Evolutionary conservation across 53 echinoderm and acorn worm species (phyloP).

Genomic region (Glandiceps talaboti): DNA sequence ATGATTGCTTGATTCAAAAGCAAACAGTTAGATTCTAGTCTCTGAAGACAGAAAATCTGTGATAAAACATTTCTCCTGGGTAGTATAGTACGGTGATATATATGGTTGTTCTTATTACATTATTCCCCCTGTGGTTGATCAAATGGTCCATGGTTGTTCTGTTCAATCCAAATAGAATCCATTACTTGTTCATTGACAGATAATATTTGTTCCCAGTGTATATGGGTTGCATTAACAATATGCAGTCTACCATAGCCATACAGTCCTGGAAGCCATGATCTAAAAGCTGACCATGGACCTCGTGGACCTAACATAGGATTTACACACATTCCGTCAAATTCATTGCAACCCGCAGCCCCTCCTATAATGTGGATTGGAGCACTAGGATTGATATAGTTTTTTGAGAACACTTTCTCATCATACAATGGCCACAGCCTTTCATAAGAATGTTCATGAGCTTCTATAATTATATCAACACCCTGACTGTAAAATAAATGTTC

Average conservation of each 20-base stretch:
- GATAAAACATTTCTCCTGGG: too few relatives aligned
- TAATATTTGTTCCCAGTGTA: slow-evolving; percentile 68
- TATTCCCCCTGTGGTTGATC: not conserved
- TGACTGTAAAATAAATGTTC: slow-evolving; percentile 51
- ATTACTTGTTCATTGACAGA: slow-evolving; percentile 41
- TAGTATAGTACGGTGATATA: too few relatives aligned
- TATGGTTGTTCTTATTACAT: too few relatives aligned
- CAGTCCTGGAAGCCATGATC: slow-evolving; percentile 79
- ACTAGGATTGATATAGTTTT: slow-evolving; percentile 47
- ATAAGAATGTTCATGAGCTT: slow-evolving; percentile 88
- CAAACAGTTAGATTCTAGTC: too few relatives aligned
- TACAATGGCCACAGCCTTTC: slow-evolving; percentile 90
- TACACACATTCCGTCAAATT: slow-evolving; percentile 47
- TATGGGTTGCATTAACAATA: slow-evolving; percentile 54
- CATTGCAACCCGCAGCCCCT: slow-evolving; percentile 57
- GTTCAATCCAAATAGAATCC: slow-evolving; percentile 75
- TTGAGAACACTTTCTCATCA: slow-evolving; percentile 37
- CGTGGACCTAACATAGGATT: slow-evolving; percentile 64
- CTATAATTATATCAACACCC: slow-evolving; percentile 71
- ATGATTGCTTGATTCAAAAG: too few relatives aligned
- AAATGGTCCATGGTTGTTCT: slow-evolving; percentile 62
- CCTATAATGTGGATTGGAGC: slow-evolving; percentile 37
- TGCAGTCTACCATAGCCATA: slow-evolving; percentile 60
- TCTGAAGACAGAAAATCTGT: too few relatives aligned
- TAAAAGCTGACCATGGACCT: slow-evolving; percentile 77